phyloP scores from a whole-genome alignment of 1,140 invertebrate species.

The Euura lappo region DNA sequence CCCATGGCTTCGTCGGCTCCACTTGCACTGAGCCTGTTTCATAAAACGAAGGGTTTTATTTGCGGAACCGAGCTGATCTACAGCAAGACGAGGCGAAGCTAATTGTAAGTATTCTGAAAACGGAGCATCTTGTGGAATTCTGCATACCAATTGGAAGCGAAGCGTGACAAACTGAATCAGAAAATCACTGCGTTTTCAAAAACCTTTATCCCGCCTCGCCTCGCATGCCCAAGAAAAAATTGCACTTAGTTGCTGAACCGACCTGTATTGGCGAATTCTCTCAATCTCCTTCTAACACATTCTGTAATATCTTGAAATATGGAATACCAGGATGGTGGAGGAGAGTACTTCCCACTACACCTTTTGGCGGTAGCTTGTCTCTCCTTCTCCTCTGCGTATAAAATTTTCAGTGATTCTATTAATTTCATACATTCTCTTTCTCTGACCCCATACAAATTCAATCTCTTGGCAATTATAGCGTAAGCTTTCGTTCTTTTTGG shows the following conservation, averaged over 20 bases:
- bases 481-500: neutral
- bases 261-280: neutral
- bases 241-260: neutral
- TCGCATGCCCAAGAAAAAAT: neutral
- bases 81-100: too few relatives aligned
- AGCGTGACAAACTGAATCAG: too few relatives aligned
- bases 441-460: neutral
- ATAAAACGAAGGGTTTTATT: neutral
- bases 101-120: too few relatives aligned
- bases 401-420: neutral
- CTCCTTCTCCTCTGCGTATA: neutral
- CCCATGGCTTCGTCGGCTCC: neutral
- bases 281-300: neutral
- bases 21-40: neutral
- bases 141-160: too few relatives aligned
- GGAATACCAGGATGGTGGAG: neutral
- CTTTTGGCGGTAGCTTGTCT: neutral
- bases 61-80: neutral
- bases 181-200: too few relatives aligned
- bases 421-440: slow-evolving; percentile 2
- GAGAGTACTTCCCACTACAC: neutral
- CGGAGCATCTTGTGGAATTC: too few relatives aligned
- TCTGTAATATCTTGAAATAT: neutral
- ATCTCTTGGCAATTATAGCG: neutral
- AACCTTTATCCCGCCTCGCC: neutral